Conservation (phyloP, 2,888 invertebrate genomes). For the Drepanosiphum platanoidis region DNA sequence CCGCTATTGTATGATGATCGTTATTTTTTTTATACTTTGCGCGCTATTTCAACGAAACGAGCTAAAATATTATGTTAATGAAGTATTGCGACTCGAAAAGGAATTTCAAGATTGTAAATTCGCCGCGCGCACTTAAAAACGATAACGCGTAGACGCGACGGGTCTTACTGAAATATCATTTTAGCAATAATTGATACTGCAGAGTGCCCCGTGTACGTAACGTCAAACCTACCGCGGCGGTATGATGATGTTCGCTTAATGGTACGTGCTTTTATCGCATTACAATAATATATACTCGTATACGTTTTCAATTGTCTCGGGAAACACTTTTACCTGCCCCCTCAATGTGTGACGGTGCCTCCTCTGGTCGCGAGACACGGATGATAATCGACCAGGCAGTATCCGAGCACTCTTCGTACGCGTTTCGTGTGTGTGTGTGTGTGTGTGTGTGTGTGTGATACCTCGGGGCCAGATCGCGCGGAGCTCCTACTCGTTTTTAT, state of each 20-base stretch:
- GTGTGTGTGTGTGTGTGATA: too few species aligned
- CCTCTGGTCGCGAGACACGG: not conserved
- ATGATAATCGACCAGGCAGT: constrained; percentile 7
- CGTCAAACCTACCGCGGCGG: too few species aligned
- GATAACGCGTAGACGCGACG: not conserved
- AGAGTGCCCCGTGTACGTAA: too few species aligned
- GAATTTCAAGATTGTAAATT: constrained; percentile 42
- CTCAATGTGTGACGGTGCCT: too few species aligned
- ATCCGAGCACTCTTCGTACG: not conserved
- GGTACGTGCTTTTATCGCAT: not conserved
- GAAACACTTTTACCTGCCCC: not conserved
- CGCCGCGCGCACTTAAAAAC: not conserved
- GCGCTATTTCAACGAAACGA: not conserved
- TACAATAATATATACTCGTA: too few species aligned
- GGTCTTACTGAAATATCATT: not conserved
- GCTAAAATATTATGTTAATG: constrained; percentile 3
- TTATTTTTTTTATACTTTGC: too few species aligned
- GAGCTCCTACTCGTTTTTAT: not conserved
- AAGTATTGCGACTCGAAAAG: constrained; percentile 18
- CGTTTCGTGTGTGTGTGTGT: too few species aligned
- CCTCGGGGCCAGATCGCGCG: not conserved
- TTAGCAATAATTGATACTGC: not conserved
- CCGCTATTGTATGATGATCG: not conserved
- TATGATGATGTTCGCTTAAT: not conserved
- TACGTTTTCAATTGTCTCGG: constrained; percentile 5